These are phyloP conservation scores for Alosa alosa DNA, from an alignment of 2,113 vertebrate species.

Conservation along the genomic window DNA sequence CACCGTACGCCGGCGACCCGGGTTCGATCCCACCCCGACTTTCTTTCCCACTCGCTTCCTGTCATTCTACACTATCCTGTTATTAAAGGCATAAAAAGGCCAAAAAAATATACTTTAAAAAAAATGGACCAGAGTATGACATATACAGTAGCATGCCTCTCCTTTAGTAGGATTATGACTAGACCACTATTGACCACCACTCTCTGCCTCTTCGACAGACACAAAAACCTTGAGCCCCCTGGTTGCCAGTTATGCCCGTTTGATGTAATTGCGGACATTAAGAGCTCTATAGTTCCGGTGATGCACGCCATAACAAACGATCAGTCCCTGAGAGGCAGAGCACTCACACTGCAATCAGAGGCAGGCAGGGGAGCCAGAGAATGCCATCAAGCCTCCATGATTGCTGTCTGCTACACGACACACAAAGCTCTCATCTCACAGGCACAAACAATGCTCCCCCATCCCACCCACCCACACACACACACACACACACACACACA, in stretches of 20 bases:
- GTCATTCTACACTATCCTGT: too few species aligned
- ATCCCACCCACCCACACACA: too few species aligned
- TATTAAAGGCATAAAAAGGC: too few species aligned
- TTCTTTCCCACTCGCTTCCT: too few species aligned
- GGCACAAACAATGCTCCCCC: background rate
- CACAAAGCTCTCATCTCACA: background rate
- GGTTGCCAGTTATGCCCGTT: background rate
- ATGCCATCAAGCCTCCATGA: constrained; percentile 15
- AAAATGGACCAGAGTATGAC: background rate
- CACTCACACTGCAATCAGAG: constrained; percentile 14
- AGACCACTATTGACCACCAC: background rate
- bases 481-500: too few species aligned
- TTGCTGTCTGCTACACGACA: background rate
- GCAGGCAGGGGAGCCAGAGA: constrained; percentile 3
- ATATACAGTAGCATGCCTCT: background rate
- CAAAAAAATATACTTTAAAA: too few species aligned
- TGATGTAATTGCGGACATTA: constrained; percentile 4
- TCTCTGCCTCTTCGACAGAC: background rate
- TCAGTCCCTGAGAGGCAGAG: background rate
- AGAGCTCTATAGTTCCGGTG: background rate
- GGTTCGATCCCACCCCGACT: too few species aligned
- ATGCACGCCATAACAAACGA: constrained; percentile 8
- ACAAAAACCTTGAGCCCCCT: background rate
- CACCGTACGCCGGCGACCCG: too few species aligned
- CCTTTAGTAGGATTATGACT: background rate